Evolutionary conservation across 2,113 vertebrate species (phyloP).

Genomic region (Lampris incognitus): DNA sequence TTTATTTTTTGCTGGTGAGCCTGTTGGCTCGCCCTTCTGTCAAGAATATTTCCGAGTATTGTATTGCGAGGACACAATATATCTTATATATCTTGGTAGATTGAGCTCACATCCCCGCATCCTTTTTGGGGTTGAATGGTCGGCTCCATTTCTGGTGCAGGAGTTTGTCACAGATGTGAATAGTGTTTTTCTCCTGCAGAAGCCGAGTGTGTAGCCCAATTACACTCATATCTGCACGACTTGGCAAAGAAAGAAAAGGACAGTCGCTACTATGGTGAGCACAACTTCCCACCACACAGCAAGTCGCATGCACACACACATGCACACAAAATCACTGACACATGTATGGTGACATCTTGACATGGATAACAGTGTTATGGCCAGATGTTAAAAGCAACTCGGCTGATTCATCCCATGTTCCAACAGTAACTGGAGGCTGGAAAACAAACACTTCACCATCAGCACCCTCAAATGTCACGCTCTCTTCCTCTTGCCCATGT

Average conservation of each 20-base stretch:
- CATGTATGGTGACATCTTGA: conserved; percentile 15
- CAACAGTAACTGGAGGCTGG: conserved; percentile 16
- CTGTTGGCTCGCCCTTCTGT: not conserved
- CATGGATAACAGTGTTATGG: no score
- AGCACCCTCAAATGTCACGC: conserved; percentile 17
- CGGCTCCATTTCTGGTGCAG: conserved; percentile 22
- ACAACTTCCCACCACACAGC: not conserved
- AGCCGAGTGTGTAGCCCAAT: conserved; percentile 72
- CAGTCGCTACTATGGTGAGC: conserved; percentile 84
- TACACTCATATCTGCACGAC: conserved; percentile 82
- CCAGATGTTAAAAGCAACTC: no score
- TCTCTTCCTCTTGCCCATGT: conserved; percentile 25
- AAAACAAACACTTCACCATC: conserved; percentile 19
- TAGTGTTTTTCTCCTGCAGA: conserved; percentile 70
- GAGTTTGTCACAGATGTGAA: not conserved
- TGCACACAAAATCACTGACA: conserved; percentile 7
- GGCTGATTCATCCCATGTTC: conserved; percentile 17
- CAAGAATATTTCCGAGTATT: conserved; percentile 1
- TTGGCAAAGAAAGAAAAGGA: conserved; percentile 78
- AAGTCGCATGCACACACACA: not conserved
- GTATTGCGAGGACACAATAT: not conserved
- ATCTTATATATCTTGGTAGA: conserved; percentile 4
- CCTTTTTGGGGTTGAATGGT: conserved; percentile 23
- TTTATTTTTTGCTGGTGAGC: conserved; percentile 4
- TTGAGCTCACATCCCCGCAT: conserved; percentile 15